Evolutionary conservation across 2,113 vertebrate species (phyloP).

Genomic region (Peromyscus maniculatus): DNA sequence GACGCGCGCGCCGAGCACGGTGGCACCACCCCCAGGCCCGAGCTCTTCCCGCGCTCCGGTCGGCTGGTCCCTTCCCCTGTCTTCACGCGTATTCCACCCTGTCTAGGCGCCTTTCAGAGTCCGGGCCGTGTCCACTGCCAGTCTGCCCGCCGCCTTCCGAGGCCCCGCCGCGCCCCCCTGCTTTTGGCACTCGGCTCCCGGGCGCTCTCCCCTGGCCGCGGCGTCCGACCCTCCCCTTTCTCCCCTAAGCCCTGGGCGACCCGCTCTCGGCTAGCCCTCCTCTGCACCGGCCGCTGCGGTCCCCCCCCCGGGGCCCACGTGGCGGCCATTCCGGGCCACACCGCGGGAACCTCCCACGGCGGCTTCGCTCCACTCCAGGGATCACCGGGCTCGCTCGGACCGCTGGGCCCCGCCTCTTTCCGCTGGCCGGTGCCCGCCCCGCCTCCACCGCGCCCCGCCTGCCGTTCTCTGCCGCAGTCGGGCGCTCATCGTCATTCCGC

Average conservation of each 20-base stretch:
- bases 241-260: background rate
- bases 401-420: conserved; percentile 23
- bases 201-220: background rate
- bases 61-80: background rate
- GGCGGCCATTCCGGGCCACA: background rate
- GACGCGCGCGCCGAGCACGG: conserved; percentile 24
- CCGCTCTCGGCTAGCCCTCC: background rate
- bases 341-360: background rate
- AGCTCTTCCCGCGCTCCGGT: conserved; percentile 1
- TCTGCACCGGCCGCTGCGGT: background rate
- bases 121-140: background rate
- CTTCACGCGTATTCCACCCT: background rate
- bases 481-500: conserved; percentile 85
- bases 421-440: conserved; percentile 17
- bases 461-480: conserved; percentile 80
- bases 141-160: background rate
- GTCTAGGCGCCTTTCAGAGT: background rate
- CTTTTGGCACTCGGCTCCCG: background rate
- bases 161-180: background rate
- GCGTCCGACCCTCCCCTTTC: background rate
- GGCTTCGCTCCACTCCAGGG: background rate
- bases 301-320: background rate
- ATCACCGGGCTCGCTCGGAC: background rate
- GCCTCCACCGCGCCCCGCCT: conserved; percentile 70
- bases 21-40: background rate